These are phyloP conservation scores for Beroe forskalii DNA, from an alignment of 37 sponge, comb jelly and placozoan species.

Conservation along the genomic window DNA sequence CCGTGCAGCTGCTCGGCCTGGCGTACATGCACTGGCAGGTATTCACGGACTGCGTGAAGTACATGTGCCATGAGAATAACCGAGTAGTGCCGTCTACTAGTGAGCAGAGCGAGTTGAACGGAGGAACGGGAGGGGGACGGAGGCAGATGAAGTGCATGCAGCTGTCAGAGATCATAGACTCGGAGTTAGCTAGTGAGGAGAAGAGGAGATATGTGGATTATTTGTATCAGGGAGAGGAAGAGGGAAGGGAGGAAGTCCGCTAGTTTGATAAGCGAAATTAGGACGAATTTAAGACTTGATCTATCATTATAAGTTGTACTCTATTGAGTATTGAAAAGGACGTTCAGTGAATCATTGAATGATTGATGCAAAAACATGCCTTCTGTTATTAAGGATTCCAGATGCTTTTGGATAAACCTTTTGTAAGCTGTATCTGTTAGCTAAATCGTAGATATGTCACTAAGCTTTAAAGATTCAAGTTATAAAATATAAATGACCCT, in stretches of 20 bases:
- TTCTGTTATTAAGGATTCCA: no score
- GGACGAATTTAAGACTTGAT: no score
- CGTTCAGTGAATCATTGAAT: no score
- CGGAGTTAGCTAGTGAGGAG: not conserved
- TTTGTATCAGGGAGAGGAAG: conserved; percentile 14
- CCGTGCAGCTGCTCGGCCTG: not conserved
- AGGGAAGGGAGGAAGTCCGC: not conserved
- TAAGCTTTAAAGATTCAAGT: no score
- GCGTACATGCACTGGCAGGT: not conserved
- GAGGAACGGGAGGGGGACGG: not conserved
- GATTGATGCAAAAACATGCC: no score
- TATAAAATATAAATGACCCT: no score
- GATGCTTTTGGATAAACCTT: no score
- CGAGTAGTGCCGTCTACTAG: not conserved
- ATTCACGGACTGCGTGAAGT: conserved; percentile 2
- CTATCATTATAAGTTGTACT: no score
- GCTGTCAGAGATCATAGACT: not conserved
- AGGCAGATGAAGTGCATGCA: conserved; percentile 37
- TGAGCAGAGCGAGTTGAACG: not conserved
- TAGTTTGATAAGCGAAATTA: conserved; percentile 2
- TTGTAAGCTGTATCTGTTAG: no score
- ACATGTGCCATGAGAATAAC: conserved; percentile 5
- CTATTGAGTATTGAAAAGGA: no score
- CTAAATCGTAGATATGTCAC: no score
- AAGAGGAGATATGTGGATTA: no score